Base-by-base conservation (phyloP, 2,113 vertebrate species). In the Lepus europaeus region DNA sequence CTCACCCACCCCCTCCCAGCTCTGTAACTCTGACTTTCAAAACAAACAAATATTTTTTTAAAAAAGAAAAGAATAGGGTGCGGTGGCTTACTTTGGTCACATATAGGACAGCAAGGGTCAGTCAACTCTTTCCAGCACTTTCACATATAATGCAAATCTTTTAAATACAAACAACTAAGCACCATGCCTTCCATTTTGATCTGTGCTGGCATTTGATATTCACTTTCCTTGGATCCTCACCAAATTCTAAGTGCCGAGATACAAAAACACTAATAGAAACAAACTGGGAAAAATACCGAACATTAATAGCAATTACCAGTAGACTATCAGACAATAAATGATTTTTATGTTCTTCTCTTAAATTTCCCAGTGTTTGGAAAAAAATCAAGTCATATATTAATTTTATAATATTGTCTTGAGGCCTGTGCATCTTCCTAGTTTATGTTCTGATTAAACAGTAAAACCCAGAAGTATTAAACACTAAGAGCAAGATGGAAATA, bases 401-500 rank as follows among this genome's bases (percentile, higher is more conserved):
- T 88, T 80, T 31, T 86, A 91, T 59, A 61, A 66, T 78, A 72
- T 49, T 61, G 39, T 31, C 45, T 87, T 83, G 78, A 86, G n/a
- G 49, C 33, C n/a, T 66, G 2, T 33, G 19, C 3, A 56, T 70
- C 66, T 87, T 82, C 83, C 19, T 72, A 86, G 33, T 89, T 87
- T 78, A 87, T 92, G 39, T 36, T 92, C 14, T 90, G 22, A 61
- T 73, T 87, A 64, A 29, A 64, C 88, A 79, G 87, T 59, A 78
- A 84, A 89, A 91, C 76, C 66, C 27, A 20, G 11, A 77, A 14
- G 36, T 87, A 51, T 86, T 72, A 61, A 33, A 51, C 33, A 59
- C 56, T 59, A 59, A 59, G 14, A 17, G 56, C 56, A 59, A 59
- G 14, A 33, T 33, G 8, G 49, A 93, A 89, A 45, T 74, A 69